Evolutionary conservation across 1,140 invertebrate species (phyloP), one percentile per base, ranked within the genome.

Genomic region (Sitophilus oryzae): DNA sequence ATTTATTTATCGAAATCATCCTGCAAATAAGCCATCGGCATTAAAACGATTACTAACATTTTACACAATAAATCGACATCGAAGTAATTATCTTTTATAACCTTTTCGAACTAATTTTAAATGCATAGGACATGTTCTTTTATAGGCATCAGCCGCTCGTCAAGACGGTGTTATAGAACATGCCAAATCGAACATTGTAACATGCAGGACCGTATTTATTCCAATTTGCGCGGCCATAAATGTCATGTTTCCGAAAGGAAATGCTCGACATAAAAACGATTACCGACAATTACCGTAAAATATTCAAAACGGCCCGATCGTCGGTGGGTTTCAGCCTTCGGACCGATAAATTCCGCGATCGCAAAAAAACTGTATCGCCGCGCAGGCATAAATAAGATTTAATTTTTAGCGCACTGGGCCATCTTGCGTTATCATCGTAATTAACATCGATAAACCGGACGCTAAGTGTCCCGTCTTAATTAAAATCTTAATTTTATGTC

Each of bases 401-500:
- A 52, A 47, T 54, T 54, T 47, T 54, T 38, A 34, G 44, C 34
- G 34, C 36, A 54, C 43, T 47, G 52, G 52, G 44, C 52, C 44
- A 46, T 47, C 35, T 43, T 41, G 52, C 36, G 25, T 47, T 25
- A 45, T 46, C 44, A 34, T 23, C 36, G 41, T 54, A 41, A 47
- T 47, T 8, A 49, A 23, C 40, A 38, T 40, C 18, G 35, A 30
- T 34, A 19, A 42, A 36, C 50, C 50, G 50, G 51, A 53, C 35
- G 42, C 38, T 11, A 16, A 45, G 41, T 37, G 51, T 53, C 51
- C 42, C 42, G 51, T 53, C 51, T 53, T 53, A 53, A 53, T 53
- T 53, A 53, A 53, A 53, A 53, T 53, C 51, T 53, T 46, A 53
- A 53, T 53, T 53, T 53, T 53, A 53, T 53, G 51, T 53, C 51